Evolutionary conservation across 2,797 vertebrate species (phyloP).

Genomic region (Cyclopterus lumpus): DNA sequence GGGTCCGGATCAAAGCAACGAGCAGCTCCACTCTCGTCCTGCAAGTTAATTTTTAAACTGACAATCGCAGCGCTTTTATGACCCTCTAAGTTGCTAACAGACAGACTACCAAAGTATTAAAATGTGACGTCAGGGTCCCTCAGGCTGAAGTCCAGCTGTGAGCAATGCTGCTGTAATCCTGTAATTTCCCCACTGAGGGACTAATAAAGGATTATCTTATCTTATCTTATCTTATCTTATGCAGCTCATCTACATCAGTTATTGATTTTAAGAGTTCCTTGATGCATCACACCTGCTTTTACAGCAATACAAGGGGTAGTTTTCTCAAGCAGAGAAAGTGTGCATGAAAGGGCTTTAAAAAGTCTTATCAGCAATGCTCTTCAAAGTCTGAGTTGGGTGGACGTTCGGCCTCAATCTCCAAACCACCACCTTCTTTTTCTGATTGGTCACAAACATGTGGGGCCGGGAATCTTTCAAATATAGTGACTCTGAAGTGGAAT

Average conservation of each 20-base stretch:
- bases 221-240: no score
- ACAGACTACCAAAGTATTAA: slow-evolving; percentile 7
- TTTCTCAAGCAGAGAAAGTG: not conserved
- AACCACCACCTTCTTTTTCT: not conserved
- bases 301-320: not conserved
- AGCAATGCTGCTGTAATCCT: no score
- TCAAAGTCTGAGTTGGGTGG: not conserved
- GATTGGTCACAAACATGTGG: not conserved
- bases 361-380: not conserved
- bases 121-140: not conserved
- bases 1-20: not conserved
- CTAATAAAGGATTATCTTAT: no score
- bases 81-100: slow-evolving; percentile 8
- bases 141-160: slow-evolving; percentile 46
- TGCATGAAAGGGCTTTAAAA: not conserved
- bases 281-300: not conserved
- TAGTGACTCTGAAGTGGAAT: not conserved
- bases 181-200: no score
- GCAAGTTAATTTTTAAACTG: slow-evolving; percentile 71
- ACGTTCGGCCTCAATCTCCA: not conserved
- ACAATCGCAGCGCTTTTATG: slow-evolving; percentile 30
- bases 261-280: not conserved
- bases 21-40: not conserved
- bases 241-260: not conserved
- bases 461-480: not conserved